Evolutionary conservation across 2,797 vertebrate species (phyloP).

Genomic region (Eremophila alpestris): DNA sequence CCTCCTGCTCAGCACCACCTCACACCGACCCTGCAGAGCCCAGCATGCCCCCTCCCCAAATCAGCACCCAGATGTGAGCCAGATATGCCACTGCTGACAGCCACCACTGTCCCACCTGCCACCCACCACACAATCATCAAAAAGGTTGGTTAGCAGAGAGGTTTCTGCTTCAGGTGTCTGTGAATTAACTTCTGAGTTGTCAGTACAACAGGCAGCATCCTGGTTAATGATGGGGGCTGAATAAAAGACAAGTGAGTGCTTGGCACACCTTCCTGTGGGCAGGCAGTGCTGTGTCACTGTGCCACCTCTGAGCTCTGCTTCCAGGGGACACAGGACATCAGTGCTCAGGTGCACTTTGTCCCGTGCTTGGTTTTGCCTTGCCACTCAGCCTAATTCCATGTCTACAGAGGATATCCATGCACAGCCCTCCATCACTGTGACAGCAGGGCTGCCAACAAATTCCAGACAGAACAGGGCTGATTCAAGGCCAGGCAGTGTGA

Average conservation of each 20-base stretch:
- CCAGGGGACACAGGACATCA: background rate
- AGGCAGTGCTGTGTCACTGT: background rate
- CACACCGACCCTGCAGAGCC: background rate
- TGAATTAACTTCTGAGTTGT: background rate
- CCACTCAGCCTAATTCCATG: background rate
- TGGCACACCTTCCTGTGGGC: background rate
- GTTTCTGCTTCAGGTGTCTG: background rate
- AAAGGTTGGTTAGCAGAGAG: background rate
- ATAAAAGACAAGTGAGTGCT: background rate
- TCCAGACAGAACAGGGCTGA: background rate
- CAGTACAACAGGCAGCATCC: background rate
- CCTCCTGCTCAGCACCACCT: background rate
- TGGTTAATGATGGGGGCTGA: background rate
- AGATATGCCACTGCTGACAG: background rate
- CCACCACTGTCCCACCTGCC: background rate
- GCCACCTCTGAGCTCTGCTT: background rate
- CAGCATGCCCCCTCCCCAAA: background rate
- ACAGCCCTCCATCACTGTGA: background rate
- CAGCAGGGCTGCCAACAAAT: background rate
- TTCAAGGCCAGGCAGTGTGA: background rate
- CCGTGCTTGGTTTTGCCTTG: background rate
- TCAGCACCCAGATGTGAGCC: background rate
- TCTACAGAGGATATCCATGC: background rate
- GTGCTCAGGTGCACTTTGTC: background rate
- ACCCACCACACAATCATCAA: accelerated